Evolutionary conservation across 2,113 vertebrate genomes (phyloP), one percentile per base, ranked within the genome.

Genomic region (Poecilia latipinna): DNA sequence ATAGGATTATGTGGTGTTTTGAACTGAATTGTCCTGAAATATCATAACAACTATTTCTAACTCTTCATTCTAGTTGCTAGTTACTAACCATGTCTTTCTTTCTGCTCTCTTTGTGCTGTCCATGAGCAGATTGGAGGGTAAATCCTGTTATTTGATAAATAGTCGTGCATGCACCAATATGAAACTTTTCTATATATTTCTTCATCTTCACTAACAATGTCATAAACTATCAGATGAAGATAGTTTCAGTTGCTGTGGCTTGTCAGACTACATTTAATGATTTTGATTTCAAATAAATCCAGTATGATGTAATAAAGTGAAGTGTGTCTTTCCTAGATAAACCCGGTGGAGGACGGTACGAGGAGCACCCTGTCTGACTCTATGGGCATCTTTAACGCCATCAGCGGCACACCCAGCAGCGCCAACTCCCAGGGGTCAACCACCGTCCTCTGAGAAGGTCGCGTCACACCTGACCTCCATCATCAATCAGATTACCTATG

Each of bases 371-470:
- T 97, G 75, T 96, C 97, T 0, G 96, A 98, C 79, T 99, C 98
- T 0, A 86, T 98, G 80, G 97, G 97, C 82, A 97, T 99, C 92
- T 99, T 99, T 93, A 98, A 97, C 0, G 97, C 97, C 93, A 99
- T 99, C 93, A 98, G 97, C 3, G 97, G 97, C 79, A 98, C 96
- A 4, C 95, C 96, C 2, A 94, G 95, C 2, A 94, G 95, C 88
- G 95, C 96, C 88, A 91, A 93, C 63, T 91, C 96, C 69, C 96
- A 96, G 0, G 95, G 96, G 87, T 96, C 96, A 12, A 95, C 96
- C 91, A 96, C 96, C 28, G 78, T 96, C 44, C 95, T 95, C 90
- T 98, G 90, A 94, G 5, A 1, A 4, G 6, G 62, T 54, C 1
- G 31, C 24, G 66, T 66, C 61, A 63, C 48, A 2, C 33, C 76